Evolutionary conservation across 2,797 vertebrate species (phyloP), one percentile per base, ranked within the genome.

Genomic region (Xyrichtys novacula): DNA sequence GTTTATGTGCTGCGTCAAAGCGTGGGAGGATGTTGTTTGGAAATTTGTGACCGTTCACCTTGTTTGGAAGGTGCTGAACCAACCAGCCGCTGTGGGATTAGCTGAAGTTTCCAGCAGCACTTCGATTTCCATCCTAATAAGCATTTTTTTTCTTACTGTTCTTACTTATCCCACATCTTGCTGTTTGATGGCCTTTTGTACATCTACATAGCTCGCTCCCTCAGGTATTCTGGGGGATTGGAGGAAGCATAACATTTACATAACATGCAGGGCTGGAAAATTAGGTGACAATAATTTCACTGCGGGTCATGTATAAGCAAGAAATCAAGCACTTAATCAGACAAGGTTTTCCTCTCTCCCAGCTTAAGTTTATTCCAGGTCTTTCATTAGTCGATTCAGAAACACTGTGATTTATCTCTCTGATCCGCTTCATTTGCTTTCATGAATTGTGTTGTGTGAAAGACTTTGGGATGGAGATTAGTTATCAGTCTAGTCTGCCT

Each of bases 101-200:
- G 16, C 47, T 61, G 12, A 76, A 76, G 68, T 82, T 83, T 53
- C 10, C 68, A 16, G 52, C 19, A 46, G 46, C 47, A 56, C 54
- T 66, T 84, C 54, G 54, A 85, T 85, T 73, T 66, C 73, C 58
- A 82, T 87, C 75, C 84, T 88, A 90, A 91, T 92, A 74, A 88
- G 74, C 62, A 57, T 76, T 83, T 64, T 56, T 10, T 3, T 65
- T 12, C 11, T 71, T 74, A 65, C 47, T 70, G 62, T n/a, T n/a
- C 29, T 53, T 77, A 71, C 48, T 63, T n/a, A n/a, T n/a, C n/a
- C n/a, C n/a, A n/a, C n/a, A n/a, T n/a, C n/a, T 50, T 59, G 34
- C 75, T 74, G 59, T 78, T 15, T 32, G 52, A 59, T 70, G 84
- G 81, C 83, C 83, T 85, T 80, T 84, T 75, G 85, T 66, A 60